Evolutionary conservation across 2,797 vertebrate genomes (phyloP).

Genomic region (Falco columbarius): DNA sequence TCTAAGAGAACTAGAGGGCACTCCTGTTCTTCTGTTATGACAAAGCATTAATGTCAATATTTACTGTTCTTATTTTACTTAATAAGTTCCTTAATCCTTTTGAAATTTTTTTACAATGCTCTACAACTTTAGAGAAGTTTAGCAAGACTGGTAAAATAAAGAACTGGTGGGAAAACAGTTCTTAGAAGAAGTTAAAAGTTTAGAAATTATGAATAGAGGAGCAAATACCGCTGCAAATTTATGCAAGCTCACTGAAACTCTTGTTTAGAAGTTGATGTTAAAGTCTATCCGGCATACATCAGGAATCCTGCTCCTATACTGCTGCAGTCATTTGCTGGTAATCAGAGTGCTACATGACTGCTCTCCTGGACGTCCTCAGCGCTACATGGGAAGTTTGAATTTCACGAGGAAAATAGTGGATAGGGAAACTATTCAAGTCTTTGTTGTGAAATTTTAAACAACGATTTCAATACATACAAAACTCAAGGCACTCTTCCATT

Average conservation of each 20-base stretch:
- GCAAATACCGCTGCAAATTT: neutral
- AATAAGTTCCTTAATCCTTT: neutral
- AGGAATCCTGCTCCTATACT: neutral
- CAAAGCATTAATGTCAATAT: neutral
- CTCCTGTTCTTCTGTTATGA: neutral
- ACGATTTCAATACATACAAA: neutral
- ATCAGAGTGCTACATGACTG: neutral
- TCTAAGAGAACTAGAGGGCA: slow-evolving; percentile 8
- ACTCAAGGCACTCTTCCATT: neutral
- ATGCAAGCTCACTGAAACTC: neutral
- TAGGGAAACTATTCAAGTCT: neutral
- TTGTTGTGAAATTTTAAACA: neutral
- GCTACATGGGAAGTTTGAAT: neutral
- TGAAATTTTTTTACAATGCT: neutral
- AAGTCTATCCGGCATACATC: neutral
- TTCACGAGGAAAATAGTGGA: neutral
- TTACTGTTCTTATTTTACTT: neutral
- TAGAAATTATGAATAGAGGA: neutral
- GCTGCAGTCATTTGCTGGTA: neutral
- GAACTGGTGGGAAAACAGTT: neutral
- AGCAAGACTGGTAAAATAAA: neutral
- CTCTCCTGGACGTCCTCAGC: neutral
- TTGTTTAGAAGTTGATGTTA: neutral
- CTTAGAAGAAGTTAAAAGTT: neutral
- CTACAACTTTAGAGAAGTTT: neutral